Conservation (phyloP, 2,797 vertebrate species). For the Hypotaenidia philippensis region DNA sequence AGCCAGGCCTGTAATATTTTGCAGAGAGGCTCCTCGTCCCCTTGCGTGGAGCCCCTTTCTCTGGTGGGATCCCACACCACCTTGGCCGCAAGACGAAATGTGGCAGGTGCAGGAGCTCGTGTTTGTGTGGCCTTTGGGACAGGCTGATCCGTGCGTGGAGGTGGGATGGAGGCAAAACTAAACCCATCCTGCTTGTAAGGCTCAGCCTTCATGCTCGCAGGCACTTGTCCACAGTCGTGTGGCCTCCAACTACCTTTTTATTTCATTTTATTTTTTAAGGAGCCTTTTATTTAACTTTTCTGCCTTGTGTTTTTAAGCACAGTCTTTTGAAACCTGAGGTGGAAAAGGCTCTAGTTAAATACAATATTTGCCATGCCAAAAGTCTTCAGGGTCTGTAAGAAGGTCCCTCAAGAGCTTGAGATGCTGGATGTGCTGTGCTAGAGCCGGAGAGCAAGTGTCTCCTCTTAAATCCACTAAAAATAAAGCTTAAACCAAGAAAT, state of each 20-base stretch:
- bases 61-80: background rate
- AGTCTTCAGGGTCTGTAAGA: background rate
- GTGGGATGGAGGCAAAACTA: background rate
- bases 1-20: background rate
- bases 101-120: conserved; percentile 25
- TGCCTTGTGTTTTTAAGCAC: background rate
- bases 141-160: background rate
- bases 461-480: background rate
- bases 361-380: fast-evolving
- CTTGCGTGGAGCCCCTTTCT: background rate
- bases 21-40: background rate
- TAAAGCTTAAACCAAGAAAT: background rate
- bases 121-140: background rate
- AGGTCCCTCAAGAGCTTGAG: background rate
- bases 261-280: background rate
- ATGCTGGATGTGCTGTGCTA: background rate
- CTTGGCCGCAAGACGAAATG: background rate
- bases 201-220: background rate
- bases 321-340: background rate
- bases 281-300: background rate
- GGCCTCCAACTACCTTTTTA: background rate
- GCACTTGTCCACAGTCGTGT: background rate
- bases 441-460: background rate
- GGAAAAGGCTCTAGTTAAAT: background rate
- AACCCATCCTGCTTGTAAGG: background rate